Evolutionary conservation across 1,140 invertebrate genomes (phyloP), one percentile per base, ranked within the genome.

Genomic region (Colletes gigas): DNA sequence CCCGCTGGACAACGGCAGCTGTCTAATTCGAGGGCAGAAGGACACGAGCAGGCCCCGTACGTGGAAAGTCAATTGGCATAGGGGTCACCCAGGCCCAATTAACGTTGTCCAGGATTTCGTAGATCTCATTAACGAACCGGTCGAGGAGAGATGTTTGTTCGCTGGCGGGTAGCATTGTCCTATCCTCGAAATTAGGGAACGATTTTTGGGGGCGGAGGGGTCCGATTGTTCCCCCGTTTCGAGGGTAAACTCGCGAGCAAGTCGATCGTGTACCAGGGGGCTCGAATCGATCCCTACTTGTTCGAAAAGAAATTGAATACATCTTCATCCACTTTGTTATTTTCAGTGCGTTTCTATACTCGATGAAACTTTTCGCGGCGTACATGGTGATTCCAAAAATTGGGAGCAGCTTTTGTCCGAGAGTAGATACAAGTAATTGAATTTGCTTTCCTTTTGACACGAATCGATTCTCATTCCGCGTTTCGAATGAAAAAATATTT

Each of bases 181-280:
- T 50, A 47, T 50, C 68, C 10, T 30, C 14, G 19, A 41, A 68
- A 68, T 63, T 67, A 67, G 73, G 73, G 63, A 47, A n/a, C 52
- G 17, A 17, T 39, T n/a, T n/a, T 50, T 30, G 47, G n/a, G n/a
- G 9, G 50, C 3, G 50, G 30, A 57, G n/a, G 62, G 55, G 54
- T 5, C 52, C 66, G n/a, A 83, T 83, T 82, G 81, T 83, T 83
- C 81, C 55, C 17, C 68, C 14, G 60, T 81, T 76, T 50, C 8
- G 21, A 66, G 60, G 59, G 57, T 75, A 17, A 63, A 8, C 17
- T 50, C 12, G 3, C 50, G 9, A 50, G 50, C 50, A 50, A 50
- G 50, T 50, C 50, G 50, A 50, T 50, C 50, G 50, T 10, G 50
- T 50, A 50, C 50, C 50, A 50, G 8, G 50, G 8, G 3, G 0